phyloP scores from a whole-genome alignment of 2,888 invertebrate species.

The Rhamnusium bicolor region DNA sequence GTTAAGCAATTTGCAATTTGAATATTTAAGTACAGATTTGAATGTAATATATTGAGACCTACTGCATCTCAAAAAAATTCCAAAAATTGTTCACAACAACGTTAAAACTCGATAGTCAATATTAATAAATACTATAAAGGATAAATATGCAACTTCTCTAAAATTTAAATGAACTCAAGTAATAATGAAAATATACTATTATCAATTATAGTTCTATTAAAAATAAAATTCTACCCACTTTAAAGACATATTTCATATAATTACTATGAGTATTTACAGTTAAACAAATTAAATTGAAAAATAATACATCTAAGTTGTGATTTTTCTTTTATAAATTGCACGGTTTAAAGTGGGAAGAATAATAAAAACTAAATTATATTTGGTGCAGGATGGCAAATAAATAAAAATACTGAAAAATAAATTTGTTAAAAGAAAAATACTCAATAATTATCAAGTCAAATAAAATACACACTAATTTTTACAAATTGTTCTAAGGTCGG shows the following conservation, averaged over 20 bases:
- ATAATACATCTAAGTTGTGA: neutral
- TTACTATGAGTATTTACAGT: conserved; percentile 23
- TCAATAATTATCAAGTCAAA: neutral
- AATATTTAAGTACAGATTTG: neutral
- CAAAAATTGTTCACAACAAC: neutral
- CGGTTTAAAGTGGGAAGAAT: conserved; percentile 20
- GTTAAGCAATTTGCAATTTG: too few relatives aligned
- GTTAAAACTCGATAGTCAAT: neutral
- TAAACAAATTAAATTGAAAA: neutral
- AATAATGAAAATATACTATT: neutral
- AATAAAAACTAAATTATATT: conserved; percentile 40
- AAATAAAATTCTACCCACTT: conserved; percentile 16
- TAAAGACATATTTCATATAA: conserved; percentile 13
- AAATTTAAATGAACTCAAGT: neutral
- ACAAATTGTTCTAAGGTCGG: conserved; percentile 40
- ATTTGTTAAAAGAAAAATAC: conserved; percentile 31
- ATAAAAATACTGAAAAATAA: conserved; percentile 38
- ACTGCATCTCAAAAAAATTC: neutral
- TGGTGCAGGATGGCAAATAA: conserved; percentile 42
- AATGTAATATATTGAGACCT: neutral
- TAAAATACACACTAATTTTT: conserved; percentile 26
- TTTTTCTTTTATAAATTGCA: neutral
- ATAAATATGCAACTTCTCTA: conserved; percentile 28
- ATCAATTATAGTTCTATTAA: conserved; percentile 18
- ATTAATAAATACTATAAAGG: neutral